Evolutionary conservation across 2,888 invertebrate species (phyloP), one percentile per base, ranked within the genome.

Genomic region (Caenorhabditis sp.): DNA sequence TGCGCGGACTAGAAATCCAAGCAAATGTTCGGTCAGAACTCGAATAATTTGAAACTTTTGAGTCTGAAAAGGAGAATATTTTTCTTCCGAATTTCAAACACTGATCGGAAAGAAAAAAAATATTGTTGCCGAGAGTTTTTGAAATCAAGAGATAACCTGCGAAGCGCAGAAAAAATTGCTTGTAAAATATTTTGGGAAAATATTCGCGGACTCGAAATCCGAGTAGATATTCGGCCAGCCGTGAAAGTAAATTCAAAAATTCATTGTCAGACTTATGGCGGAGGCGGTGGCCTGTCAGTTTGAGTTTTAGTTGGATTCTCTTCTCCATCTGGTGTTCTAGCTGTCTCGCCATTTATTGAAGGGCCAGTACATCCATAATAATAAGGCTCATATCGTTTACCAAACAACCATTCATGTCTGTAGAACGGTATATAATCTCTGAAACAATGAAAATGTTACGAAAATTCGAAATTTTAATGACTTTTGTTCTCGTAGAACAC

Each of bases 351-450:
- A 54, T 72, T 72, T 36, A 68, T 56, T 1, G 26, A 21, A 12
- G 73, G 73, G 10, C 69, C 73, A n/a, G 63, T 66, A 27, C 73
- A 73, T 14, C 73, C 73, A 23, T 60, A 73, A 20, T 50, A 58
- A 23, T 73, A 73, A 0, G 73, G 73, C 27, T 63, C 54, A 26
- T 73, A 73, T 31, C 54, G 58, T 7, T 61, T 62, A 1, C 73
- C 73, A 23, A 68, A 65, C 2, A 73, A 57, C 73, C 73, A 73
- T 17, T 67, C 66, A 63, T 66, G 56, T n/a, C 62, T 38, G 49
- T 69, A 73, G 8, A 36, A 63, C 2, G 73, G 73, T 20, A 73
- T 73, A 36, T 43, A 73, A n/a, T 69, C 69, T 63, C 73, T 73
- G n/a, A n/a, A n/a, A 38, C 26, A 27, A 7, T 8, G 5, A n/a